Conservation (phyloP, 2,888 invertebrate genomes). For the Noctua janthina region DNA sequence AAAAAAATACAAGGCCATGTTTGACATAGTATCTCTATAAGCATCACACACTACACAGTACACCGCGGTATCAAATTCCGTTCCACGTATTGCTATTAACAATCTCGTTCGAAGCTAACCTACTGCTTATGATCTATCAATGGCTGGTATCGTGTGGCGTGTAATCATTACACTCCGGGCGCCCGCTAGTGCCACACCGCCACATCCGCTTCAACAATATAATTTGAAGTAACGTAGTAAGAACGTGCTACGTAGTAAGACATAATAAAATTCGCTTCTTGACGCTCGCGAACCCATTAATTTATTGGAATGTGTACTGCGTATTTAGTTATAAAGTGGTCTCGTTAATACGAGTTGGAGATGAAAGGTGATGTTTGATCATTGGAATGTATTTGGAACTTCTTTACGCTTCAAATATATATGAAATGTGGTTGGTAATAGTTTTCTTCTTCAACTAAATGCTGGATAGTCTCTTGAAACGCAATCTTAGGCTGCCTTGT, state of each 20-base stretch:
- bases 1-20: constrained; percentile 26
- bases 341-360: constrained; percentile 22
- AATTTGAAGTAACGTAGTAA: constrained; percentile 53
- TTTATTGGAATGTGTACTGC: constrained; percentile 62
- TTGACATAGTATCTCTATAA: constrained; percentile 14
- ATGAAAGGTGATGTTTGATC: constrained; percentile 8
- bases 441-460: not conserved
- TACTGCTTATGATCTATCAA: constrained; percentile 26
- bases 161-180: constrained; percentile 38
- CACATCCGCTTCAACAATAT: constrained; percentile 54
- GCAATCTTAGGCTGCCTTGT: not conserved
- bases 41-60: not conserved
- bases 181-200: constrained; percentile 51
- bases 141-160: constrained; percentile 28
- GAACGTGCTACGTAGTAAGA: constrained; percentile 48
- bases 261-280: constrained; percentile 50
- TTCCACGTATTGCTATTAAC: constrained; percentile 13
- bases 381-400: constrained; percentile 8
- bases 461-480: not conserved
- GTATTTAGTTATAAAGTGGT: constrained; percentile 52
- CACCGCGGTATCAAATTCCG: constrained; percentile 18
- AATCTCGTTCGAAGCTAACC: constrained; percentile 5
- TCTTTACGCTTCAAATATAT: not conserved
- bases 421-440: not conserved
- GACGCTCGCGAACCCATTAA: constrained; percentile 48